phyloP scores from a whole-genome alignment of 1,140 invertebrate species.

The Portunus trituberculatus region DNA sequence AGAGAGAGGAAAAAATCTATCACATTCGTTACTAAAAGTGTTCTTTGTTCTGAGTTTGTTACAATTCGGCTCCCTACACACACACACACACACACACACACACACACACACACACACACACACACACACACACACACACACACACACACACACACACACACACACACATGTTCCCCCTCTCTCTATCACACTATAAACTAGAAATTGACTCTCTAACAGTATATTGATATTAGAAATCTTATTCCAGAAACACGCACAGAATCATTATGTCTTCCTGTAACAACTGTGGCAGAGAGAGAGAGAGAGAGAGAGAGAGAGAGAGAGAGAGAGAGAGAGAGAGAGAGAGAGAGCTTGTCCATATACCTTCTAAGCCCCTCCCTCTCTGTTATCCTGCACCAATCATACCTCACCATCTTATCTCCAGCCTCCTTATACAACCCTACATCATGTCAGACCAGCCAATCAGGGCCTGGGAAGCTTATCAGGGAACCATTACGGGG shows the following conservation, averaged over 20 bases:
- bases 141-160: not conserved
- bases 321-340: constrained; percentile 20
- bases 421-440: not conserved
- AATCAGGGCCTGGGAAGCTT: not conserved
- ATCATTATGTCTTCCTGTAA: no score
- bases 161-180: not conserved
- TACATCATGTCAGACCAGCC: constrained; percentile 2
- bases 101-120: not conserved
- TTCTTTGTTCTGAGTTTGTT: not conserved
- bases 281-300: not conserved
- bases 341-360: not conserved
- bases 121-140: constrained; percentile 11
- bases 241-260: not conserved
- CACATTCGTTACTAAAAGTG: not conserved
- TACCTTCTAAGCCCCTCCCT: constrained; percentile 1
- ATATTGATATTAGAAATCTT: not conserved
- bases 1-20: not conserved
- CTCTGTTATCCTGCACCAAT: constrained; percentile 26
- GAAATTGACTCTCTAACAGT: not conserved
- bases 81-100: not conserved
- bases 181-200: no score
- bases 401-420: not conserved
- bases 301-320: not conserved
- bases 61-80: not conserved
- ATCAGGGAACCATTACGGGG: constrained; percentile 40